Evolutionary conservation across 2,888 invertebrate genomes (phyloP), one percentile per base, ranked within the genome.

Genomic region (Calameuta pallipes): DNA sequence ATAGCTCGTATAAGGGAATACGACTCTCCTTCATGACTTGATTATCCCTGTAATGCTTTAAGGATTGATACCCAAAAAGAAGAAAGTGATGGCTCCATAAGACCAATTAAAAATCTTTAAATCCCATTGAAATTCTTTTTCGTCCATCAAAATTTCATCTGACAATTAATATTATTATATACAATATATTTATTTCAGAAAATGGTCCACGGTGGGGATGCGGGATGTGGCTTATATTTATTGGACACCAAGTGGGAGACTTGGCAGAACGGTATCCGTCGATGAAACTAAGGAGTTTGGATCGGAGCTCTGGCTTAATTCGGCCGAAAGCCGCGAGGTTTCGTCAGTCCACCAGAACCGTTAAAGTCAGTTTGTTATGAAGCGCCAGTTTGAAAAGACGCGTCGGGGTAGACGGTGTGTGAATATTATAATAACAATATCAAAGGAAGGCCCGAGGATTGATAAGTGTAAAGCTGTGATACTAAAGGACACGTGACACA

Each of bases 321-420:
- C 73, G 75, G 73, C 73, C 69, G 69, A 71, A 34, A 79, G 78
- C 77, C 82, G 79, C 76, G 81, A 76, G 81, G 82, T 83, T 84
- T 82, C 80, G 82, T 81, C 83, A 75, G 77, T 73, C 80, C 76
- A 76, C 80, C 79, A 79, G 81, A 77, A 80, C 79, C 77, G 82
- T 80, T 81, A 82, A 80, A 85, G 86, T 82, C 84, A 87, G 87
- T 87, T 87, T 85, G 83, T 84, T 82, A 84, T 83, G 83, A 84
- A 82, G 83, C 83, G 83, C 83, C 79, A 80, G 82, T 83, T 85
- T 80, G 83, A 82, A 82, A 78, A 82, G 86, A 86, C 84, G 83
- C 79, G 81, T 76, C 81, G 79, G 81, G 78, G 23, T 23, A 23
- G 56, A 56, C 56, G 9, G 56, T 56, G 23, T 56, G 56, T 56